Conservation (phyloP, 2,797 vertebrate species). For the Darevskia mixta region DNA sequence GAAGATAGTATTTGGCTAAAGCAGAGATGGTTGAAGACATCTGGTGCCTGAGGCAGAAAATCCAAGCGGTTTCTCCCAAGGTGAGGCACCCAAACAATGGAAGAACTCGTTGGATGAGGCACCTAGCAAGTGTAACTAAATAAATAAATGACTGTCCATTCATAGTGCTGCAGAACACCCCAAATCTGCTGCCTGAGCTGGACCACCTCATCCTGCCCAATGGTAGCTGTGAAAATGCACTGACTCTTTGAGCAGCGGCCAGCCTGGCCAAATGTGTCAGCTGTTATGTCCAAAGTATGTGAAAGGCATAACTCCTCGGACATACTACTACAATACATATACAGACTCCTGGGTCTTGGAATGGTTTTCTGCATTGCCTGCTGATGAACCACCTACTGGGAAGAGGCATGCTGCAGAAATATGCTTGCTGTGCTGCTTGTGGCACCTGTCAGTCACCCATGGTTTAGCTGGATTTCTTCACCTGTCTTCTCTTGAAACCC, state of each 20-base stretch:
- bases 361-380: neutral
- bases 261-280: neutral
- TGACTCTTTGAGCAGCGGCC: neutral
- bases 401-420: neutral
- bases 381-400: neutral
- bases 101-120: neutral
- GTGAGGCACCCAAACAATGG: neutral
- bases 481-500: neutral
- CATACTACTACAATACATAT: neutral
- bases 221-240: neutral
- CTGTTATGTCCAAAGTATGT: too few relatives aligned
- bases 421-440: neutral
- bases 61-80: neutral
- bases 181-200: neutral
- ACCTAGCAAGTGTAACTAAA: neutral
- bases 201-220: neutral
- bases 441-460: neutral
- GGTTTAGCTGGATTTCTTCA: neutral
- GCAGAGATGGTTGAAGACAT: neutral
- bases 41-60: neutral
- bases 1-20: neutral
- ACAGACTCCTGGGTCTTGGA: neutral
- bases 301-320: neutral
- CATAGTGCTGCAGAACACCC: neutral
- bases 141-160: neutral